Evolutionary conservation across 2,113 vertebrate species (phyloP), one percentile per base, ranked within the genome.

Genomic region (Capreolus pygargus): DNA sequence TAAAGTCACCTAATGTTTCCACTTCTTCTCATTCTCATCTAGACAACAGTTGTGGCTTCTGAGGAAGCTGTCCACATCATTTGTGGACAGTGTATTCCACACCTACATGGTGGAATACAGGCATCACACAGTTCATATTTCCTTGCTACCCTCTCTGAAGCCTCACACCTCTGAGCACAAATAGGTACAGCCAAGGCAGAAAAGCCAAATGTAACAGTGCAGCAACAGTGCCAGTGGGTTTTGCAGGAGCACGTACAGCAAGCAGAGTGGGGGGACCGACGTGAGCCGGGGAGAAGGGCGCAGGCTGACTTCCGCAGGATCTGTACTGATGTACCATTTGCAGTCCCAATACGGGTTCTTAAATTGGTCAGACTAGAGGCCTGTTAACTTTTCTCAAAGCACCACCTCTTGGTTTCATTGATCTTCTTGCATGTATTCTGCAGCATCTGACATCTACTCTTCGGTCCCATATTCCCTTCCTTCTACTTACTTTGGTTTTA

Each of bases 231-330:
- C 1, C 3, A 14, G 23, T 30, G 9, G 81, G 36, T 2, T 10
- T n/a, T n/a, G n/a, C 11, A 5, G 45, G 50, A 17, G 39, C 27
- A 25, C 1, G 1, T 7, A 6, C 8, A 23, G 14, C 10, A n/a
- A 76, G 52, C 47, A 0, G 30, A 30, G 55, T 14, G 9, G 39
- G 1, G n/a, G 13, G 47, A 45, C 28, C 0, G 0, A 0, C 1
- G 27, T 25, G 57, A 23, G 1, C 39, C 67, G 25, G n/a, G 74
- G 6, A 39, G 45, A 23, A 14, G 45, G 39, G 36, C 1, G 70
- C 36, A 43, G 39, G 39, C 67, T 17, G 5, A 1, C 21, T 30
- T 74, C 64, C 16, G 0, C 13, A 28, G 64, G 30, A n/a, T 64
- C 39, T 36, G 3, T 0, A 58, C 86, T 82, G 14, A 39, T 7